Evolutionary conservation across 2,797 vertebrate genomes (phyloP).

Genomic region (Taeniopygia guttata): DNA sequence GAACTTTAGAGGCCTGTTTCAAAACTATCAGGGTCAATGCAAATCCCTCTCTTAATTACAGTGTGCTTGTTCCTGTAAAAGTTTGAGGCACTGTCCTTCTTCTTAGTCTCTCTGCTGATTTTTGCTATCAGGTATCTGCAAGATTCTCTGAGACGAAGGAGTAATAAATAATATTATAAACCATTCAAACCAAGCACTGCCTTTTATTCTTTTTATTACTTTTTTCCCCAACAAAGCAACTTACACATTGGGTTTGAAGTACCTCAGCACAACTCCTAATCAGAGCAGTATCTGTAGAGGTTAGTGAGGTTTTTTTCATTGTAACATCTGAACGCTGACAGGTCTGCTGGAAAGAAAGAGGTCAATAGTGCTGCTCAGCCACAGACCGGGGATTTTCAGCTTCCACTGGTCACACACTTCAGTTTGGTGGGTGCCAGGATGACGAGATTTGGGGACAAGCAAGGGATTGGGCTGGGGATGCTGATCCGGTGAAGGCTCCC

Average conservation of each 20-base stretch:
- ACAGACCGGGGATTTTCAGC: neutral
- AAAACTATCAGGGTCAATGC: neutral
- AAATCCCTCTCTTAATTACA: constrained; percentile 29
- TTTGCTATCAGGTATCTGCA: neutral
- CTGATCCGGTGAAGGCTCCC: neutral
- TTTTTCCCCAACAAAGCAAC: neutral
- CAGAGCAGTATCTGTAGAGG: constrained; percentile 22
- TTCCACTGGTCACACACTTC: neutral
- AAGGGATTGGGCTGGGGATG: neutral
- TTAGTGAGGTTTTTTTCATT: neutral
- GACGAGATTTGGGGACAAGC: neutral
- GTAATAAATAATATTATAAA: neutral
- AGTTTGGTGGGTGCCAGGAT: neutral
- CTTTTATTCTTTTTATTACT: neutral
- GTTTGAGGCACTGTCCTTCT: neutral
- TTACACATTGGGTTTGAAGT: neutral
- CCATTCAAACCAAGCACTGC: neutral
- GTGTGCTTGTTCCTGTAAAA: neutral
- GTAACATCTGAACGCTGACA: neutral
- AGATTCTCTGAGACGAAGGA: neutral
- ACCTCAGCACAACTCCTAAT: neutral
- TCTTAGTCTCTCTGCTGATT: constrained; percentile 22
- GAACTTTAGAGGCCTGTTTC: constrained; percentile 1
- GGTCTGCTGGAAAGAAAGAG: neutral
- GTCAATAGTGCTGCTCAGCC: neutral